Evolutionary conservation across 2,113 vertebrate species (phyloP).

Genomic region (western clawed frog (Xenopus tropicalis)): UCB_Xtro_10.0 CM004447.2:11817501-11818000

Average conservation of each 20-base stretch:
- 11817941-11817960: too few relatives aligned
- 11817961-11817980: too few relatives aligned
- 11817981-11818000: too few relatives aligned
- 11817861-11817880: background rate
- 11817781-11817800: slow-evolving; percentile 13
- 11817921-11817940: too few relatives aligned
- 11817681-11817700: slow-evolving; percentile 42
- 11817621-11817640: slow-evolving; percentile 26
- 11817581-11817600: slow-evolving; percentile 37
- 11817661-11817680: slow-evolving; percentile 38
- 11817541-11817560: slow-evolving; percentile 3
- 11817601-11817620: slow-evolving; percentile 43
- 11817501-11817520: background rate
- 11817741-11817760: slow-evolving; percentile 27
- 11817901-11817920: too few relatives aligned
- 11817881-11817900: background rate
- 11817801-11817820: slow-evolving; percentile 20
- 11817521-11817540: slow-evolving; percentile 14
- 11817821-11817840: background rate
- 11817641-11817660: slow-evolving; percentile 43
- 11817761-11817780: slow-evolving; percentile 19
- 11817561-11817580: slow-evolving; percentile 25
- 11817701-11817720: slow-evolving; percentile 42
- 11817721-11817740: slow-evolving; percentile 38
- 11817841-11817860: background rate